phyloP scores from a whole-genome alignment of 2,113 vertebrate genomes.

The Monopterus albus region DNA sequence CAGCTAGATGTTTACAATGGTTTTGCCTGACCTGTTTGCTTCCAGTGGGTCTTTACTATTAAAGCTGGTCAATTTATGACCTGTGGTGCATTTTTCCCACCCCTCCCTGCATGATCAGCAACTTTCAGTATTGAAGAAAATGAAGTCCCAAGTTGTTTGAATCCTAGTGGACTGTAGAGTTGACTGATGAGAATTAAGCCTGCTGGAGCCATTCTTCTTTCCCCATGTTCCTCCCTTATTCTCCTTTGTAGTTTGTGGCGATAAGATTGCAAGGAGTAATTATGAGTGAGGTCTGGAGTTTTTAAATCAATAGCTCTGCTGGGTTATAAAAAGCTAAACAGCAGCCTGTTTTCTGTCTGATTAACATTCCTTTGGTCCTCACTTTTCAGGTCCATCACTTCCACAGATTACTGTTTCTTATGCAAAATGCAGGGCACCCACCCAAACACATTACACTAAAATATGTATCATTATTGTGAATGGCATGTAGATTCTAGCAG shows the following conservation, averaged over 20 bases:
- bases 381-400: slow-evolving; percentile 33
- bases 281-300: slow-evolving; percentile 46
- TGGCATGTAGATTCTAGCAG: not conserved
- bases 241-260: slow-evolving; percentile 27
- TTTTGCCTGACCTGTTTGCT: no score
- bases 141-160: slow-evolving; percentile 5
- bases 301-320: slow-evolving; percentile 59
- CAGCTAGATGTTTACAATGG: no score
- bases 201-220: slow-evolving; percentile 11
- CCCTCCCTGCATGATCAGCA: no score
- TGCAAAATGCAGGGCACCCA: slow-evolving; percentile 4
- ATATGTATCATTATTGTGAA: slow-evolving; percentile 20
- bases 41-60: no score
- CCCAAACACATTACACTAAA: not conserved
- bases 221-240: not conserved
- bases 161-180: slow-evolving; percentile 1
- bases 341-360: slow-evolving; percentile 55
- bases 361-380: slow-evolving; percentile 62
- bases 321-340: slow-evolving; percentile 56
- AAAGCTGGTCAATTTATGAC: no score
- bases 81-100: no score
- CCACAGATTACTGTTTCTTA: slow-evolving; percentile 20
- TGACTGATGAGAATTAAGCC: slow-evolving; percentile 24
- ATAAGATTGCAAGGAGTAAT: slow-evolving; percentile 55
- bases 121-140: no score